phyloP scores from a whole-genome alignment of 2,888 invertebrate species.

The Venusia cambrica region DNA sequence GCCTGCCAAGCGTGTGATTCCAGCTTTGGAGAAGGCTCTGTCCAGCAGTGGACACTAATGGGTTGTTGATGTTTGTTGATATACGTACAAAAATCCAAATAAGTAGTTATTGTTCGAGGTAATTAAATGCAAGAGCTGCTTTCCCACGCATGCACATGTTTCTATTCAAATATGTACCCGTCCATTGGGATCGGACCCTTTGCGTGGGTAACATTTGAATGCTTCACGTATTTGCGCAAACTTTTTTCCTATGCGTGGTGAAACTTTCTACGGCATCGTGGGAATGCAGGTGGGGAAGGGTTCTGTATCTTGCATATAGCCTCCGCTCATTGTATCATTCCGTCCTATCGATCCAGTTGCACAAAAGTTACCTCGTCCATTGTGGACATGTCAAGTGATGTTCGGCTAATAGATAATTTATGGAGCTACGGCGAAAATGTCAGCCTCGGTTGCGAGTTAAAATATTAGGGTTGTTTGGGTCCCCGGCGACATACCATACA shows the following conservation, averaged over 20 bases:
- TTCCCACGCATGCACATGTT: conserved; percentile 61
- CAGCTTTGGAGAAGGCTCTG: no score
- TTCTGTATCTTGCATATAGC: conserved; percentile 41
- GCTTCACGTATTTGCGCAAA: conserved; percentile 75
- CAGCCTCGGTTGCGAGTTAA: conserved; percentile 55
- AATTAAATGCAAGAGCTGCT: conserved; percentile 39
- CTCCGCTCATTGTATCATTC: conserved; percentile 53
- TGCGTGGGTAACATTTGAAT: conserved; percentile 61
- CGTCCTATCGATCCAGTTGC: conserved; percentile 58
- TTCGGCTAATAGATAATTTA: conserved; percentile 79
- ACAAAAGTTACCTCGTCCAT: conserved; percentile 72
- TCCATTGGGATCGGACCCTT: conserved; percentile 55
- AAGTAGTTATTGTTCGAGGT: conserved; percentile 16
- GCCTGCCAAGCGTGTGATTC: no score
- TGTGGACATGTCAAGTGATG: conserved; percentile 73
- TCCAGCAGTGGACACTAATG: no score
- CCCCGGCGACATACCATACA: conserved; percentile 44
- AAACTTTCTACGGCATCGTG: conserved; percentile 74
- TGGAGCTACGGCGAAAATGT: conserved; percentile 60
- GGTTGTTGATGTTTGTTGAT: no score
- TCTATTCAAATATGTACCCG: conserved; percentile 52
- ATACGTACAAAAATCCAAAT: neutral
- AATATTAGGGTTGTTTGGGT: conserved; percentile 72
- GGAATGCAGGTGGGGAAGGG: conserved; percentile 80
- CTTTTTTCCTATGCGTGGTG: conserved; percentile 56